Base-by-base conservation (phyloP, 2,888 invertebrate species). In the Herminia tarsipennalis region DNA sequence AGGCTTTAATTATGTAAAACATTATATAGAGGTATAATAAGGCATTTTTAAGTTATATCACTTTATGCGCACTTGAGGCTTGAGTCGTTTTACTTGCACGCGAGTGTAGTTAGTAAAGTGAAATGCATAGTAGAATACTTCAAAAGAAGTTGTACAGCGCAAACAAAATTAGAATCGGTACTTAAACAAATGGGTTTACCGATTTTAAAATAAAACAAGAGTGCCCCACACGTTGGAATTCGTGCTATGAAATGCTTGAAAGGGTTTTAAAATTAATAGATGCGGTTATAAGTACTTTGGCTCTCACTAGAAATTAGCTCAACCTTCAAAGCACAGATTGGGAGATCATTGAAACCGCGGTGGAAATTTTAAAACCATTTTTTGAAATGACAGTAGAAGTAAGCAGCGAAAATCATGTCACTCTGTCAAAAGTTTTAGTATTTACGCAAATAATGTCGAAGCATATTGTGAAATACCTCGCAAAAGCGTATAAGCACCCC, bases 231-330 rank as follows among this genome's bases (percentile, higher is more conserved):
- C 20, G 20, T 27, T 20, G 37, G 27, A 27, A 37, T 13, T 37
- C 27, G 12, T 27, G 37, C 13, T 20, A 27, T 12, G 37, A 18
- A 1, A 37, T 27, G 37, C 13, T 37, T 2, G 37, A 37, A 18
- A 9, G 27, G 6, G 2, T 28, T 1, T 27, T 37, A 27, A 37
- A 37, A 37, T 10, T 37, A 17, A 33, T 33, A 33, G 40, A 33
- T 33, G 20, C 40, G 12, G 27, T 40, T 32, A 40, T 33, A 10
- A 33, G 18, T 16, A 40, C 40, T 27, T 17, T 40, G 22, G 40
- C 32, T 27, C 40, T 40, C 6, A 33, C 13, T 28, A 24, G 25
- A 27, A 40, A 17, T 12, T 32, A 40, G 13, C 25, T 40, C n/a
- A 40, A 5, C 5, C 20, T 18, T 4, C 20, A 18, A 4, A 4